These are phyloP conservation scores for Platalea minor DNA, from an alignment of 2,797 vertebrate genomes.

Conservation along the genomic window DNA sequence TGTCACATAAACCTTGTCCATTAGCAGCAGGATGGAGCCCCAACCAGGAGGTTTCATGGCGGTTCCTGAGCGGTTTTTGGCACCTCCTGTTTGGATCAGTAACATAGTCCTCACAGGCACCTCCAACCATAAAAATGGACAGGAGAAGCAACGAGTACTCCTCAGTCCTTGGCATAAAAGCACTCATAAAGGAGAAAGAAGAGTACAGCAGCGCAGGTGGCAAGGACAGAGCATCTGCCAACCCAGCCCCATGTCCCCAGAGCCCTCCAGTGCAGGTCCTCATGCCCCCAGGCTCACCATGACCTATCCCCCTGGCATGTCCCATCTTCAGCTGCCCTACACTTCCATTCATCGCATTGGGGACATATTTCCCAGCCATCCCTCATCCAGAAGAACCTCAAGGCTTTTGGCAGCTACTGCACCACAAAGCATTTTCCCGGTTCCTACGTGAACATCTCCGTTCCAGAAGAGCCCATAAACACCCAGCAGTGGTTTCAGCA, in stretches of 20 bases:
- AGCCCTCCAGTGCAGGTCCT: background rate
- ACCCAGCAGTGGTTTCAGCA: background rate
- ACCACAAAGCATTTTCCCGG: background rate
- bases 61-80: background rate
- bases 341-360: rapidly evolving
- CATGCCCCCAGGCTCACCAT: background rate
- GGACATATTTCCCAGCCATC: background rate
- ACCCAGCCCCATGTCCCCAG: too few relatives aligned
- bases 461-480: background rate
- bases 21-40: background rate
- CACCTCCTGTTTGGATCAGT: background rate
- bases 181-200: background rate
- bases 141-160: background rate
- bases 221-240: background rate
- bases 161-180: background rate
- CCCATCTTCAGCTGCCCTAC: background rate
- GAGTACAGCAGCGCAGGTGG: background rate
- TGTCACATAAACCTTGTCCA: background rate
- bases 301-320: rapidly evolving
- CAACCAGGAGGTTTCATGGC: background rate
- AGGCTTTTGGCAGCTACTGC: background rate
- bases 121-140: background rate
- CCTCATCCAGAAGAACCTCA: background rate
- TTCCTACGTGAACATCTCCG: rapidly evolving
- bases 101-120: background rate